phyloP scores from a whole-genome alignment of 2,888 invertebrate species.

The Megaustenia siamemsis region DNA sequence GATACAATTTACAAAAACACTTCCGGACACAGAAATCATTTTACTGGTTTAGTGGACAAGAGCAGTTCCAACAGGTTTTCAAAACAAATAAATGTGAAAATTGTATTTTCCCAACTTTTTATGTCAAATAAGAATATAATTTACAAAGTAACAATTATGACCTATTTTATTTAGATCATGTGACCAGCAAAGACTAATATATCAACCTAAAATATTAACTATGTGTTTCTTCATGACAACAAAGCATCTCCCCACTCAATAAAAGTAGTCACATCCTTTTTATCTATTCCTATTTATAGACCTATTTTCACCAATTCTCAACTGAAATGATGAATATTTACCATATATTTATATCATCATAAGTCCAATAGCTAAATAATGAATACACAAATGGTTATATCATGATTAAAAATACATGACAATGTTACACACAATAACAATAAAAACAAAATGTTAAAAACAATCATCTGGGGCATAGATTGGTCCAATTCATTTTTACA shows the following conservation, averaged over 20 bases:
- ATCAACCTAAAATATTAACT: background rate
- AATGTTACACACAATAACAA: conserved; percentile 15
- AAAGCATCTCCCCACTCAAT: background rate
- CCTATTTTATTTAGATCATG: background rate
- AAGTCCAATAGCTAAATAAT: background rate
- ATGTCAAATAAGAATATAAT: no score
- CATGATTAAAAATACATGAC: background rate
- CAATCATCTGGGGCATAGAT: conserved; percentile 33
- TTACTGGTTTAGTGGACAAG: background rate
- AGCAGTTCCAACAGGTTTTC: no score
- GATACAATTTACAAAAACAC: no score
- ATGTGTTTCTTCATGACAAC: background rate
- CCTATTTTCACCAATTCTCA: no score
- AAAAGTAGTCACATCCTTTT: background rate
- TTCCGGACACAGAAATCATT: background rate
- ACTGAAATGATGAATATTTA: background rate
- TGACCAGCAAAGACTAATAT: background rate
- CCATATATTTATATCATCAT: background rate
- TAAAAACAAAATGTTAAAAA: background rate
- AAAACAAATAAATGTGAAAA: no score
- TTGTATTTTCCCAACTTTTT: no score
- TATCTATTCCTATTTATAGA: no score
- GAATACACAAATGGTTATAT: background rate
- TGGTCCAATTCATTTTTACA: conserved; percentile 24
- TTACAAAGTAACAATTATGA: background rate